phyloP scores from a whole-genome alignment of 2,888 invertebrate species.

The Hirudinaria manillensis region DNA sequence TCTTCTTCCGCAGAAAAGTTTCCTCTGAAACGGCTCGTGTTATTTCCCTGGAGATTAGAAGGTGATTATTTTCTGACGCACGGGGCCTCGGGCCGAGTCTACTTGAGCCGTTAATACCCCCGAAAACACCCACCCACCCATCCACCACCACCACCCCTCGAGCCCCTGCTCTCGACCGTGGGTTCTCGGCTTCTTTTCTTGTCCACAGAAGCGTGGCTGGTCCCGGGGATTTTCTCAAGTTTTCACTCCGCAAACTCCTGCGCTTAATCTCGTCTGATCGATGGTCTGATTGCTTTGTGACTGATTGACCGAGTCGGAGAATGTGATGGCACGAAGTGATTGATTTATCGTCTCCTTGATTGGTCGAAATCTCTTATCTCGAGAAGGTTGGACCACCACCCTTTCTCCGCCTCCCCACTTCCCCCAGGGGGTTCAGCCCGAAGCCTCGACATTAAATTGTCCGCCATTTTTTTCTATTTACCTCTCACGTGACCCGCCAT shows the following conservation, averaged over 20 bases:
- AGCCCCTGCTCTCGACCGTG: no score
- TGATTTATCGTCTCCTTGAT: background rate
- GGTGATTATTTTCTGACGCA: conserved; percentile 5
- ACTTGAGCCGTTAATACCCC: conserved; percentile 10
- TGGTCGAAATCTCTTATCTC: no score
- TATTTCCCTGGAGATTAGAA: background rate
- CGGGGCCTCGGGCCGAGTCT: background rate
- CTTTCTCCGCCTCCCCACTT: no score
- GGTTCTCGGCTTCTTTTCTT: no score
- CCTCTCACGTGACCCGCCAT: no score
- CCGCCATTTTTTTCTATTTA: no score
- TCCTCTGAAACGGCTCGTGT: background rate
- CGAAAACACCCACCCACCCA: background rate
- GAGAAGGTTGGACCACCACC: no score
- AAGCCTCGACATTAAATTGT: no score
- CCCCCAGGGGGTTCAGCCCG: no score
- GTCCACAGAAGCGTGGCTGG: background rate
- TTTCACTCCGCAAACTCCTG: background rate
- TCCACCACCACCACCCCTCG: conserved; percentile 1
- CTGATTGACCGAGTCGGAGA: conserved; percentile 5
- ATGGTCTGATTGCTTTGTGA: conserved; percentile 13
- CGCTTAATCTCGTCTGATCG: conserved; percentile 9
- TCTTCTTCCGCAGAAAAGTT: background rate
- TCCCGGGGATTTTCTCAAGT: conserved; percentile 1
- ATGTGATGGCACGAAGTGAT: background rate